A percentile compares a stretch with the other conserved stretches of the same genome.
These are phyloP conservation scores for Epizoanthus stellaris DNA, from an alignment of 92 coral and sea anemone species.

Conservation along the genomic window DNA sequence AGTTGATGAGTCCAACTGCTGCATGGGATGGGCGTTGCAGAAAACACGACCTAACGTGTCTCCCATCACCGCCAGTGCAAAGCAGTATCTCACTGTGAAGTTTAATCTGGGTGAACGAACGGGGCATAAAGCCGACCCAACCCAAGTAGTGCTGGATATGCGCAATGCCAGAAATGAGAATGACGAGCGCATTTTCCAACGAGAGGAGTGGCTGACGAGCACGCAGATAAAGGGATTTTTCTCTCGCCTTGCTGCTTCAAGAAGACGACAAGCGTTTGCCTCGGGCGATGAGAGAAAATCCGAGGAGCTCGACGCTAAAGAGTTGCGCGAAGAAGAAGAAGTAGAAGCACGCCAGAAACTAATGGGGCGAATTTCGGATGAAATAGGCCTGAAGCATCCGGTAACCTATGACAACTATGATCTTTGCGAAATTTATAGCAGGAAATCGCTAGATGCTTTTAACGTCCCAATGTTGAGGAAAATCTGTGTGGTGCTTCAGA, in stretches of 20 bases:
- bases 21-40: constrained; percentile 32
- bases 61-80: constrained; percentile 28
- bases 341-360: constrained; percentile 32
- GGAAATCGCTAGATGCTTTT: constrained; percentile 39
- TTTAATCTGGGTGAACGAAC: constrained; percentile 38
- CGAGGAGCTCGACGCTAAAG: background rate
- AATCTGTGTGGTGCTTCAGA: constrained; percentile 22
- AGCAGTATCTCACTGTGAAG: constrained; percentile 28
- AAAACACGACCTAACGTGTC: constrained; percentile 17
- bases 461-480: constrained; percentile 41
- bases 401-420: constrained; percentile 33
- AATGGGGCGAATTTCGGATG: constrained; percentile 30
- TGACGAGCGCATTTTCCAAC: constrained; percentile 11
- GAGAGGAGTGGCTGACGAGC: constrained; percentile 45
- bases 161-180: constrained; percentile 21
- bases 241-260: constrained; percentile 33
- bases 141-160: constrained; percentile 40
- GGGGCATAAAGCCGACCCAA: constrained; percentile 39
- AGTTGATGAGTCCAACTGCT: constrained; percentile 11
- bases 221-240: constrained; percentile 45
- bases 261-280: constrained; percentile 10
- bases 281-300: background rate
- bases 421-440: constrained; percentile 38
- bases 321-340: constrained; percentile 25
- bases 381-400: constrained; percentile 52